Evolutionary conservation across 1,140 invertebrate species (phyloP), one percentile per base, ranked within the genome.

Genomic region (Monomorium pharaonis): DNA sequence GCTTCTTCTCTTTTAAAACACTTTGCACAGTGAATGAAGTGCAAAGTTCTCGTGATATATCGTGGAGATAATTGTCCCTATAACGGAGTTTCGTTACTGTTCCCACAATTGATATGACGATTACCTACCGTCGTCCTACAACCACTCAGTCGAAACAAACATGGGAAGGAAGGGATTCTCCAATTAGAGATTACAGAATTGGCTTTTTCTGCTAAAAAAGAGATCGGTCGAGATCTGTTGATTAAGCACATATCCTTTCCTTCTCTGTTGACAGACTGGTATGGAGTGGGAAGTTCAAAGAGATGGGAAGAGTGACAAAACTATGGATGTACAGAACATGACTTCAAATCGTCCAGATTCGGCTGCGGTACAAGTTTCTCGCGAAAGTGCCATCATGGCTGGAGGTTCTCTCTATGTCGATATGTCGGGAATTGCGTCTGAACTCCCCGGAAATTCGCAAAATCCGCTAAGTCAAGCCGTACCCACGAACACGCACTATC

Each of bases 181-280:
- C 75, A 86, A 86, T 81, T 86, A 85, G 62, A 91, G 72, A 86
- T 78, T 72, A 88, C 86, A 89, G 88, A 88, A 90, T 92, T 89
- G 90, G 87, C 89, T 91, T 92, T 51, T 86, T 86, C 77, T 84
- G 86, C 85, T 76, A 83, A 90, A 91, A 89, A 47, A 86, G 24
- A 92, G 89, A 91, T 89, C 70, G 44, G 5, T 58, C 51, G 89
- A 90, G 84, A 92, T 92, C 91, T 94, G 93, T 93, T 90, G 88
- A 93, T 92, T 93, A 94, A 94, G 95, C 94, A 96, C 94, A 95
- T 95, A 95, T 96, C 96, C 96, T 96, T 96, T 96, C 96, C 96
- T 96, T 96, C 95, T 96, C 95, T 97, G 96, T 97, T 96, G 96
- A 96, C 96, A 97, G 96, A 96, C 94, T 92, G 94, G 92, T 94